A percentile compares a stretch with the other conserved stretches of the same genome.
phyloP scores from a whole-genome alignment of 2,797 vertebrate genomes.

The Trematomus bernacchii region DNA sequence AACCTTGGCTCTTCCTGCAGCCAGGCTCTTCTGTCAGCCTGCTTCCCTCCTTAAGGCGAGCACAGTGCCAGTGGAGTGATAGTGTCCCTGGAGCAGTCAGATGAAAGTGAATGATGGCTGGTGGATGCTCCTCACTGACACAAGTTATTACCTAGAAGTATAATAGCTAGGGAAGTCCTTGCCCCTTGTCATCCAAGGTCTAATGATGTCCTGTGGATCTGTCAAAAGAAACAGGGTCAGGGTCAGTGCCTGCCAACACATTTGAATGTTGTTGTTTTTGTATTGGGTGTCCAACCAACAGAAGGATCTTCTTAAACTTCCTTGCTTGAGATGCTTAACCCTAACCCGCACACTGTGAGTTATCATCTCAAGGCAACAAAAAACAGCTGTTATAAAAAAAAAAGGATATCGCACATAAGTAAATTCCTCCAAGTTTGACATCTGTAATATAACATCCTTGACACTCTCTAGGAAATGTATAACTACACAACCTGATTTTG shows the following conservation, averaged over 20 bases:
- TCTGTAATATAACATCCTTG: neutral
- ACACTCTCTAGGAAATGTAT: neutral
- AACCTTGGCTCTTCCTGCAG: slow-evolving; percentile 62
- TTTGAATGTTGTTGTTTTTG: slow-evolving; percentile 25
- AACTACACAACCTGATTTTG: neutral
- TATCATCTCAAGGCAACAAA: slow-evolving; percentile 1
- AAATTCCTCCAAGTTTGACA: neutral
- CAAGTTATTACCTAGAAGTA: slow-evolving; percentile 50
- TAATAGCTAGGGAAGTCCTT: slow-evolving; percentile 56
- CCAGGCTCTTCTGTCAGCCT: slow-evolving; percentile 33
- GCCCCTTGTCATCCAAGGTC: slow-evolving; percentile 39
- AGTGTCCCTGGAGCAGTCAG: slow-evolving; percentile 39
- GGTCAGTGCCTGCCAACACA: slow-evolving; percentile 29
- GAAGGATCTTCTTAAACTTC: slow-evolving; percentile 27
- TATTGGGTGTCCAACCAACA: slow-evolving; percentile 11
- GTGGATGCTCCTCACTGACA: slow-evolving; percentile 42
- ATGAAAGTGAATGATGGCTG: slow-evolving; percentile 54
- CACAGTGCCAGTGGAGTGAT: slow-evolving; percentile 37
- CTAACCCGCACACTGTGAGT: slow-evolving; percentile 17
- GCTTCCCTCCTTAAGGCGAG: slow-evolving; percentile 36
- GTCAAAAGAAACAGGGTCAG: slow-evolving; percentile 59
- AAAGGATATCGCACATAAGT: neutral
- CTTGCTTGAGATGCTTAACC: slow-evolving; percentile 48
- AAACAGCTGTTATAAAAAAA: neutral
- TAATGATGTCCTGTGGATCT: slow-evolving; percentile 53